Conservation (phyloP, 92 coral and sea anemone species). For the Epizoanthus ramosus region DNA sequence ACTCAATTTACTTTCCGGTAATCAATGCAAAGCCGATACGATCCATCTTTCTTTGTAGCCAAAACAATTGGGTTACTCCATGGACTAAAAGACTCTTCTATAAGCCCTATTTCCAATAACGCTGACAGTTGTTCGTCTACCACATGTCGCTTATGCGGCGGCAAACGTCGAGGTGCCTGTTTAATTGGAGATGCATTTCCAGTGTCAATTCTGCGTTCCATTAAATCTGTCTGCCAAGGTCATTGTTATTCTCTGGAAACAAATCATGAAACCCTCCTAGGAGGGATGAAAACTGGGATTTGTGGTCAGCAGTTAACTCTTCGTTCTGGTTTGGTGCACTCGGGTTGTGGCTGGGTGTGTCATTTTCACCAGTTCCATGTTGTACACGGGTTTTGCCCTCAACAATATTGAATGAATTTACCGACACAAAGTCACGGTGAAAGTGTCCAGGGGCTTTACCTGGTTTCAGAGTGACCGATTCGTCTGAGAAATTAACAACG, state of each 20-base stretch:
- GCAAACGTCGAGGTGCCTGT: constrained; percentile 37
- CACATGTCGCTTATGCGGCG: constrained; percentile 37
- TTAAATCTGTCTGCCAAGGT: constrained; percentile 44
- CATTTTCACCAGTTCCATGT: not conserved
- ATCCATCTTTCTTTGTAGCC: too few relatives aligned
- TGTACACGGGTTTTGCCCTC: not conserved
- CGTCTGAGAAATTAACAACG: not conserved
- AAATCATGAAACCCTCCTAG: constrained; percentile 49
- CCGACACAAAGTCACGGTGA: constrained; percentile 30
- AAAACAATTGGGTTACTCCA: too few relatives aligned
- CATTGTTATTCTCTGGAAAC: constrained; percentile 39
- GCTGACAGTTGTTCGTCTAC: not conserved
- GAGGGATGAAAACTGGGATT: constrained; percentile 19
- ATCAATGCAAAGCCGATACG: constrained; percentile 42
- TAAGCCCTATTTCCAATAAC: constrained; percentile 27
- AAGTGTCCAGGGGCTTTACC: not conserved
- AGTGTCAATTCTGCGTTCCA: constrained; percentile 53
- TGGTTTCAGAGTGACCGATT: not conserved
- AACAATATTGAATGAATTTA: constrained; percentile 7
- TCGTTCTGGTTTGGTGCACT: not conserved
- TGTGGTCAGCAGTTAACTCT: constrained; percentile 49
- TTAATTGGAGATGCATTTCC: constrained; percentile 56
- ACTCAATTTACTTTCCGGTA: constrained; percentile 45
- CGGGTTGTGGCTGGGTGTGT: not conserved
- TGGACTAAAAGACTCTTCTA: constrained; percentile 45